Conservation (phyloP, 2,888 invertebrate genomes). For the Eupithecia vulgata region DNA sequence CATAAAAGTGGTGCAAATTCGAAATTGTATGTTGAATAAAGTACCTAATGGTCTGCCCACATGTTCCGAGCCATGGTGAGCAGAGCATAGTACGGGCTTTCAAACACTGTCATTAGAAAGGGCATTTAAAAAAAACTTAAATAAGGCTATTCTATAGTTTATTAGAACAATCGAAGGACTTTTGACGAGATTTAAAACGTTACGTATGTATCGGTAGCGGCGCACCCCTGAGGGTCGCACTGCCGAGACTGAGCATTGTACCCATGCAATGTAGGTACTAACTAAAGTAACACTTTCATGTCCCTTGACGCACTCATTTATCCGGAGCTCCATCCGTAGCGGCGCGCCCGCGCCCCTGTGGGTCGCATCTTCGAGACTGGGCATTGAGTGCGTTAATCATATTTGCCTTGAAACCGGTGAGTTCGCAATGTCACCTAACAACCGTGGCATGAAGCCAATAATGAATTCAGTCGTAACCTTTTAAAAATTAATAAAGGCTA, state of each 20-base stretch:
- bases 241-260: too few species aligned
- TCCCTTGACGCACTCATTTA: too few species aligned
- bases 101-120: background rate
- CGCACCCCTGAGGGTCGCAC: too few species aligned
- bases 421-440: constrained; percentile 28
- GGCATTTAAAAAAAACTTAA: background rate
- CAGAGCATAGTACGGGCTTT: background rate
- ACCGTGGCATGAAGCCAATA: constrained; percentile 44
- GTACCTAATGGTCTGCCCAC: background rate
- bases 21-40: background rate
- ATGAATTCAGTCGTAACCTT: constrained; percentile 51
- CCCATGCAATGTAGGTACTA: too few species aligned
- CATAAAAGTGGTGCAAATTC: background rate
- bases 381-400: too few species aligned
- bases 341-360: too few species aligned
- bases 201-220: too few species aligned
- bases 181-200: too few species aligned
- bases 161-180: background rate
- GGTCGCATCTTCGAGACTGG: too few species aligned
- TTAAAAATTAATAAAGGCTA: constrained; percentile 58
- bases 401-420: constrained; percentile 2
- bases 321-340: too few species aligned
- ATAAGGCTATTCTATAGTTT: background rate
- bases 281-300: too few species aligned
- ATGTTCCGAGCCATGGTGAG: background rate